Base-by-base conservation (phyloP, 1,140 invertebrate species). In the Chironomus striatipennis region DNA sequence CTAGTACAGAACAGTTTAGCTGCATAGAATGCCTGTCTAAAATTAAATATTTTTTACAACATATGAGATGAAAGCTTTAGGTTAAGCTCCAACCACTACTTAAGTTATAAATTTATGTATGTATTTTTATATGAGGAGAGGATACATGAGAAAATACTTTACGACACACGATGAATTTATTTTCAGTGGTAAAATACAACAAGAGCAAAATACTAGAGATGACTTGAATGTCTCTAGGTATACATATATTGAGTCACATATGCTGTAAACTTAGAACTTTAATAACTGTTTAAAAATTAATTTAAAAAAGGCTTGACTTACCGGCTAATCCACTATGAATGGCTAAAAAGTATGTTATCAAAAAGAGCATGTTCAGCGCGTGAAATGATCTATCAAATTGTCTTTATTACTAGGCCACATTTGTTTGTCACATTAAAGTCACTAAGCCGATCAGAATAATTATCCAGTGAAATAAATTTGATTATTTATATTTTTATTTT, bases 311-410 rank as follows among this genome's bases (percentile, higher is more conserved):
- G 18, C n/a, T 12, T 15, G 20, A 70, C 65, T 70, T 70, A 70
- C 65, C 65, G 20, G 65, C 65, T 70, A 70, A 70, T 70, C 65
- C 65, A 70, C 17, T 21, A 70, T 70, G 65, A 70, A 70, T 70
- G 9, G 65, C 18, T 18, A 70, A 70, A 15, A 70, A 70, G 7
- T 18, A 20, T 20, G 18, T 70, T 20, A 21, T 21, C 17, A 70
- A 12, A 70, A 70, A 20, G 65, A 70, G 65, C 65, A 70, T 70
- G 65, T 70, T 70, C 65, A 70, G 20, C 65, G 20, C 47, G 47
- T 57, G 18, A 70, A 70, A 70, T 70, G 6, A 9, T 70, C 65
- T 70, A 70, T 70, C 47, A 57, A 57, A 57, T 57, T 57, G n/a
- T 57, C 47, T 57, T 34, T 34, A 34, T 34, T 34, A 57, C 12